These are phyloP conservation scores for Eudyptes chrysolophus DNA, from an alignment of 2,113 vertebrate species.

Conservation along the genomic window DNA sequence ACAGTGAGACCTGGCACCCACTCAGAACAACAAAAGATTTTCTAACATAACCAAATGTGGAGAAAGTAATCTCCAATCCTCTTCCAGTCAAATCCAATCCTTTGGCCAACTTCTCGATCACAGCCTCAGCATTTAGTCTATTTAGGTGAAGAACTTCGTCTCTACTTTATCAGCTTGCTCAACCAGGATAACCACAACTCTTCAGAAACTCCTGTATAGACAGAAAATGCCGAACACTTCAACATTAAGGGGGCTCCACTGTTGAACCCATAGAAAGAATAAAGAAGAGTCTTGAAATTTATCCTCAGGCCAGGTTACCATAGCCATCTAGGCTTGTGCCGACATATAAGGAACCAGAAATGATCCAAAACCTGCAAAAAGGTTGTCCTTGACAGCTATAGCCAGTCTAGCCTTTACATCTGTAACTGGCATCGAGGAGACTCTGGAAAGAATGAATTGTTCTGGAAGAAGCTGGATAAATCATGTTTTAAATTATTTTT, in stretches of 20 bases:
- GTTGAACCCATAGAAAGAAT: neutral
- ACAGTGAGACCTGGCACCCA: neutral
- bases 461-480: constrained; percentile 45
- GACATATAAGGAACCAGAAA: neutral
- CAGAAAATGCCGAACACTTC: neutral
- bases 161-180: neutral
- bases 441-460: constrained; percentile 51
- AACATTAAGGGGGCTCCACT: neutral
- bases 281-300: neutral
- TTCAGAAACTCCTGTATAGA: neutral
- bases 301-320: neutral
- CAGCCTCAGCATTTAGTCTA: neutral
- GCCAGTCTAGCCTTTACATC: neutral
- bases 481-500: constrained; percentile 60
- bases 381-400: neutral
- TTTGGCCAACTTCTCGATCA: neutral
- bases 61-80: neutral
- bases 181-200: neutral
- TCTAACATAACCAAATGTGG: neutral
- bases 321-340: neutral
- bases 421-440: neutral
- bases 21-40: neutral
- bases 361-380: neutral
- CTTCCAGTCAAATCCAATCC: neutral
- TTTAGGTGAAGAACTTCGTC: neutral